A percentile compares a stretch with the other conserved stretches of the same genome.
Evolutionary conservation across 2,113 vertebrate genomes (phyloP).

Genomic region (Mystacornis crossleyi): DNA sequence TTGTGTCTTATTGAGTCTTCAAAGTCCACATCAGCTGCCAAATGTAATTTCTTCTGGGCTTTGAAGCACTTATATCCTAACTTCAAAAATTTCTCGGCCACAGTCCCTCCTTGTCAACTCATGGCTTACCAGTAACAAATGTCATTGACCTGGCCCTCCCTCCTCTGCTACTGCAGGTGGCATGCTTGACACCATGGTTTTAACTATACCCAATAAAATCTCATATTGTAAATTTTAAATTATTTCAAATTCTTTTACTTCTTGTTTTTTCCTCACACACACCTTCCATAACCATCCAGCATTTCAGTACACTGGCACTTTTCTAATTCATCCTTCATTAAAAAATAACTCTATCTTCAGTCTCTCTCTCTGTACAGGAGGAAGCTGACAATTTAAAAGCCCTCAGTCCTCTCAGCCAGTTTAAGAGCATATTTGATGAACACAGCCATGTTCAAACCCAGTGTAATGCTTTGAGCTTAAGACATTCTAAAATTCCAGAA

Average conservation of each 20-base stretch:
- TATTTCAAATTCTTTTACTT: background rate
- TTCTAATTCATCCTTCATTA: background rate
- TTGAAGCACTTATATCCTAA: background rate
- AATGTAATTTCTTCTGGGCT: background rate
- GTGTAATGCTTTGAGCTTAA: background rate
- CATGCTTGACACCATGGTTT: background rate
- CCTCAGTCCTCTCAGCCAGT: background rate
- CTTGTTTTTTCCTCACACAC: rapidly evolving
- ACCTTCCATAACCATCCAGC: background rate
- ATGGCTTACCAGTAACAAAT: background rate
- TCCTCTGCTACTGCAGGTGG: background rate
- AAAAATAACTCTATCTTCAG: background rate
- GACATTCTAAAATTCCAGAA: background rate
- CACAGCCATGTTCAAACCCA: background rate
- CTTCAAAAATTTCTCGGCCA: background rate
- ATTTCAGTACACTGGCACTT: background rate
- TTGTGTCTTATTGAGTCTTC: background rate
- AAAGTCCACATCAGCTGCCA: slow-evolving; percentile 23
- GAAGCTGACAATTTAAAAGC: background rate
- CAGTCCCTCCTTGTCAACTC: background rate
- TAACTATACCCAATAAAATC: background rate
- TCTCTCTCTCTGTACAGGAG: background rate
- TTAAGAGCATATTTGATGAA: background rate
- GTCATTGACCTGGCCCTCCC: background rate
- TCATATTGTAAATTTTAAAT: background rate